These are phyloP conservation scores for Mesorhabditis belari DNA, from an alignment of 2,888 invertebrate genomes.

Conservation along the genomic window DNA sequence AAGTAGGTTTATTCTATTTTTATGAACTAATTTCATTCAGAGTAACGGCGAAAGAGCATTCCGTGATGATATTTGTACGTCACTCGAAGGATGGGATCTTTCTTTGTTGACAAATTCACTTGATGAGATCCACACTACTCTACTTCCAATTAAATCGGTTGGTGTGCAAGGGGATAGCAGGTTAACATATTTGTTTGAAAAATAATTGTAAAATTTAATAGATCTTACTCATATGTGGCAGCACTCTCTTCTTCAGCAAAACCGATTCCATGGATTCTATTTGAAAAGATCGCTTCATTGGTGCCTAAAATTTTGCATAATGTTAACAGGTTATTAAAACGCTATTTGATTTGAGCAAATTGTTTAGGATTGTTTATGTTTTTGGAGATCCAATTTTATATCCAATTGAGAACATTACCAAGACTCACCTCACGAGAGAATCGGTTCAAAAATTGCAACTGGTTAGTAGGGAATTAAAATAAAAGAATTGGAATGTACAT, in stretches of 20 bases:
- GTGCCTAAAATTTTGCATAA: constrained; percentile 74
- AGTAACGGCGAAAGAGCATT: too few relatives aligned
- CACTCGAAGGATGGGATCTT: neutral
- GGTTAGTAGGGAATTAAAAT: too few relatives aligned
- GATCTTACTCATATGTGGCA: constrained; percentile 92
- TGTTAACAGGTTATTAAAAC: constrained; percentile 67
- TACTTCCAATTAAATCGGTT: constrained; percentile 86
- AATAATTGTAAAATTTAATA: too few relatives aligned
- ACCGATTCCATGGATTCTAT: constrained; percentile 65
- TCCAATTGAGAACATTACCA: constrained; percentile 84
- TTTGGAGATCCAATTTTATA: constrained; percentile 82
- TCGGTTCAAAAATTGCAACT: constrained; percentile 74
- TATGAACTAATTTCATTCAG: neutral
- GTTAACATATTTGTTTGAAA: neutral
- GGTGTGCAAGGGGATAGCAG: constrained; percentile 68
- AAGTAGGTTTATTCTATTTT: constrained; percentile 3
- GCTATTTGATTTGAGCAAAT: too few relatives aligned
- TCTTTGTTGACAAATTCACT: neutral
- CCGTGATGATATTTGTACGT: too few relatives aligned
- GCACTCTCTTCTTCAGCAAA: constrained; percentile 76
- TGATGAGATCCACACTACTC: constrained; percentile 54
- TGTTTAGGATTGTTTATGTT: constrained; percentile 81
- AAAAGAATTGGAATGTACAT: too few relatives aligned
- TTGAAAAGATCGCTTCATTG: constrained; percentile 79
- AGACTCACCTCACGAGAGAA: constrained; percentile 80